Base-by-base conservation (phyloP, 2,113 vertebrate species). In the Colaptes auratus region DNA sequence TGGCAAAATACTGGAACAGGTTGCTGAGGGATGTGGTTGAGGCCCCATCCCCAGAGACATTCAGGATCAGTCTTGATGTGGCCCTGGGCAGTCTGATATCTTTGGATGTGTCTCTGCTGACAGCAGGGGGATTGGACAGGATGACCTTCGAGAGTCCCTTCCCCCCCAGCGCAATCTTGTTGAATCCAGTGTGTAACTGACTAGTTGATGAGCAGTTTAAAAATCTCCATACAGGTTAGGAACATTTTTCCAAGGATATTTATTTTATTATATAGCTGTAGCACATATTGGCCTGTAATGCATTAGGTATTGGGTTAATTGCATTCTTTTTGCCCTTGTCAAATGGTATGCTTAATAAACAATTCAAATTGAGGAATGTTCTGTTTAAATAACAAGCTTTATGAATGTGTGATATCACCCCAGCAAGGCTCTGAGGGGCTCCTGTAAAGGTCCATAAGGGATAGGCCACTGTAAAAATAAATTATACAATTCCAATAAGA, bases 281-380 rank as follows among this genome's bases (percentile, higher is more conserved):
- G 24, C 70, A 76, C 35, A 18, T 82, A 91, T 46, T 73, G 31
- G 3, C 39, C 91, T 52, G 30, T 93, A 33, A 16, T 81, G 55
- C 67, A 78, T 80, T 52, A 88, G 36, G 16, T 82, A 58, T 30
- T 91, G 28, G 87, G 61, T 70, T 81, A 39, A 90, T 30, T 88
- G 28, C 5, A 78, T 92, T 76, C 12, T 19, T 64, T 85, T 87
- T 85, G 46, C 9, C 17, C 52, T 66, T 55, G 79, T 27, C 69
- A 83, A 80, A n/a, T 15, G 10, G 8, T 77, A 79, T 67, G 83
- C 95, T 85, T 93, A 84, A 82, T 88, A 66, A 95, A 44, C n/a
- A 89, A 61, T 80, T 82, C 81, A 9, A 89, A 82, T 46, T 72
- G 72, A 73, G 35, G 30, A 81, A 67, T 71, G 18, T 27, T 76